Evolutionary conservation across 2,888 invertebrate species (phyloP).

Genomic region (Bruchidius siliquastri): DNA sequence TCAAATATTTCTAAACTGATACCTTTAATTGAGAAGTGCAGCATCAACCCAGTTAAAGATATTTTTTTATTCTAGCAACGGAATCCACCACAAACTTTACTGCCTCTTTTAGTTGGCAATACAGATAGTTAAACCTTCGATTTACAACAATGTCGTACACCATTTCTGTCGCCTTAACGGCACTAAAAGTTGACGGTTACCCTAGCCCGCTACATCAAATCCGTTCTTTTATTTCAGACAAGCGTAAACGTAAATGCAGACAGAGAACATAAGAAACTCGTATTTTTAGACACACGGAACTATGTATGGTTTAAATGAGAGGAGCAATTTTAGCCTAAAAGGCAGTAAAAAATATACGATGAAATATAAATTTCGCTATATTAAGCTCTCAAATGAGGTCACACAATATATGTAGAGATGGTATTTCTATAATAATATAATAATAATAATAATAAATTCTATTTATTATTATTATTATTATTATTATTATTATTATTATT

Average conservation of each 20-base stretch:
- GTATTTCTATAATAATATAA: no score
- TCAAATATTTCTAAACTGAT: no score
- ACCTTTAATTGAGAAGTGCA: no score
- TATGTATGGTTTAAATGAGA: not conserved
- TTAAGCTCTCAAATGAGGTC: no score
- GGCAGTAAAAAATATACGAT: not conserved
- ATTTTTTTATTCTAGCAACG: not conserved
- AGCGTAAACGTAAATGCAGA: not conserved
- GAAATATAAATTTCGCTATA: no score
- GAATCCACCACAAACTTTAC: not conserved
- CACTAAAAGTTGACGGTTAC: not conserved
- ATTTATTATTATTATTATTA: no score
- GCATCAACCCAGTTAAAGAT: no score
- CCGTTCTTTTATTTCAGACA: not conserved
- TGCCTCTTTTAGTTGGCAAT: not conserved
- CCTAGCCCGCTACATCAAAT: not conserved
- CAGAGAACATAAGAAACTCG: not conserved
- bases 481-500: no score
- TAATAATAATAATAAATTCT: no score
- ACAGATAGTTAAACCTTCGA: not conserved
- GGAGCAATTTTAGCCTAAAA: not conserved
- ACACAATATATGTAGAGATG: no score
- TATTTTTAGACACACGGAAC: not conserved
- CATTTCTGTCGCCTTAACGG: not conserved
- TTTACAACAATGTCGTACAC: not conserved